Conservation (phyloP, 2,888 invertebrate species). For the Miltochrista miniata region DNA sequence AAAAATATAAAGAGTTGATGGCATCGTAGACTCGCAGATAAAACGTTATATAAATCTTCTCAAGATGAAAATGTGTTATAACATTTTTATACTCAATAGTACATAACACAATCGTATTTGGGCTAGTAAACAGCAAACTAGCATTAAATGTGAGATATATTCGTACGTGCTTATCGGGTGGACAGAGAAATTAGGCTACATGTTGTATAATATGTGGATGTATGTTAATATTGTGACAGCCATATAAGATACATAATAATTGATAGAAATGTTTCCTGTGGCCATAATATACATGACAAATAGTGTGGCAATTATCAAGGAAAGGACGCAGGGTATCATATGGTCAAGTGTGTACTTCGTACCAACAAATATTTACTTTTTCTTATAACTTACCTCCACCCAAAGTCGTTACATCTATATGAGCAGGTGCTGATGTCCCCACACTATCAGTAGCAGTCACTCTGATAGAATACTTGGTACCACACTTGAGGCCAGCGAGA, state of each 20-base stretch:
- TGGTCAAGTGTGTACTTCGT: too few relatives aligned
- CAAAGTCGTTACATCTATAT: constrained; percentile 83
- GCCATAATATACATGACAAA: too few relatives aligned
- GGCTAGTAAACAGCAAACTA: background rate
- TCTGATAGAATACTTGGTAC: constrained; percentile 91
- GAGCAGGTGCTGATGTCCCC: constrained; percentile 88
- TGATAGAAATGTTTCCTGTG: too few relatives aligned
- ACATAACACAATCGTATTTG: background rate
- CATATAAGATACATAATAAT: too few relatives aligned
- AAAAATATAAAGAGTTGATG: too few relatives aligned
- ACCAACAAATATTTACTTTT: too few relatives aligned
- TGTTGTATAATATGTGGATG: constrained; percentile 6
- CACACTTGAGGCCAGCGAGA: constrained; percentile 90
- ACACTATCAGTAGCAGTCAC: constrained; percentile 92
- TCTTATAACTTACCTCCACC: constrained; percentile 77
- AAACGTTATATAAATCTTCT: too few relatives aligned
- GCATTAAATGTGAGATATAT: constrained; percentile 6
- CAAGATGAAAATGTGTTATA: background rate
- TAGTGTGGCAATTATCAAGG: too few relatives aligned
- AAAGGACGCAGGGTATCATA: too few relatives aligned
- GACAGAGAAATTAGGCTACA: constrained; percentile 23
- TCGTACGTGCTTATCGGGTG: constrained; percentile 12
- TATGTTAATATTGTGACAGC: constrained; percentile 12
- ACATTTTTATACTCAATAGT: background rate
- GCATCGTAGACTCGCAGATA: too few relatives aligned